Percentiles rank a stretch among this genome's conserved stretches.
Evolutionary conservation across 2,113 vertebrate genomes (phyloP).

Genomic region (Nematolebias whitei): DNA sequence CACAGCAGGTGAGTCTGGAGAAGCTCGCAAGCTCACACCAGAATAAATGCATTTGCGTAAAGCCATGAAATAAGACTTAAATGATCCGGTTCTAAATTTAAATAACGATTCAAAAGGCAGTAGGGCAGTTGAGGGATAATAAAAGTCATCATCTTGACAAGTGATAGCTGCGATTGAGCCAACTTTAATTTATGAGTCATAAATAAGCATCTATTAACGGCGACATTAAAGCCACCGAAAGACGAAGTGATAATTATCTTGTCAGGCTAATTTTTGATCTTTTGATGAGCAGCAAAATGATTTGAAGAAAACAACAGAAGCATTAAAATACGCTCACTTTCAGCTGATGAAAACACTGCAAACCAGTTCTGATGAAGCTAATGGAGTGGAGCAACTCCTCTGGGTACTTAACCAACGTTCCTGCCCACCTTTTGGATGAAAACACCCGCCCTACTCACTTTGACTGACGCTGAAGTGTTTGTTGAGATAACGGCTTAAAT

Average conservation of each 20-base stretch:
- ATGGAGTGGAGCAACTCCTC: too few relatives aligned
- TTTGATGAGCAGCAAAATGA: background rate
- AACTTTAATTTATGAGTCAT: background rate
- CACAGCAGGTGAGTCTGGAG: background rate
- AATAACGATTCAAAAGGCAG: background rate
- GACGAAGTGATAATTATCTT: background rate
- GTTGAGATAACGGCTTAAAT: too few relatives aligned
- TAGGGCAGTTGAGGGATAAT: background rate
- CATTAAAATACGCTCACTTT: background rate
- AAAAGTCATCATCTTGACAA: background rate
- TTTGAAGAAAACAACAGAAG: background rate
- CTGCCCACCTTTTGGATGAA: too few relatives aligned
- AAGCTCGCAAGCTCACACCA: background rate
- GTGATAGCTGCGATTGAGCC: background rate
- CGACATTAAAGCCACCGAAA: background rate
- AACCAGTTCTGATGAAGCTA: too few relatives aligned
- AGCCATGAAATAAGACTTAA: background rate
- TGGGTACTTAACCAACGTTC: too few relatives aligned
- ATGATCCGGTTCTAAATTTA: background rate
- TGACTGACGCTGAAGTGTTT: too few relatives aligned
- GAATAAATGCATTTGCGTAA: background rate
- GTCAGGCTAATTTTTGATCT: too few relatives aligned
- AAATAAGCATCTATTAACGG: background rate
- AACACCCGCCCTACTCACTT: too few relatives aligned
- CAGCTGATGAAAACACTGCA: background rate